phyloP scores from a whole-genome alignment of 37 sponge, comb jelly and placozoan species.

The Bolinopsis microptera region DNA sequence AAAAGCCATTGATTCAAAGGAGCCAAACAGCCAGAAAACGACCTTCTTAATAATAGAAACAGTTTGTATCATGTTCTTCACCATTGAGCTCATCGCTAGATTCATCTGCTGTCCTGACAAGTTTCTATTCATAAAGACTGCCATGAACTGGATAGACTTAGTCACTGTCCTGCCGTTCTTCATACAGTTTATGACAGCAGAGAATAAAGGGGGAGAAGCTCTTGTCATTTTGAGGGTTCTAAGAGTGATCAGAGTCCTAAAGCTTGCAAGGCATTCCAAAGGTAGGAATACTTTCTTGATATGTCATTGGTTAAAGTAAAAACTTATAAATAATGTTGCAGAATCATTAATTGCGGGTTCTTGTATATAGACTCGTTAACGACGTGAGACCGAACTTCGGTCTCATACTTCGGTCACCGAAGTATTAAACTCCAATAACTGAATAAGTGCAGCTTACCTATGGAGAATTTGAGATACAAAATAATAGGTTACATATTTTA shows the following conservation, averaged over 20 bases:
- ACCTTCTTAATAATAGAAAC: slow-evolving; percentile 45
- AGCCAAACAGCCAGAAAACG: not conserved
- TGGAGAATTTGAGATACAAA: too few relatives aligned
- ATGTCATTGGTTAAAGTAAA: too few relatives aligned
- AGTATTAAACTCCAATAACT: too few relatives aligned
- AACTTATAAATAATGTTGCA: too few relatives aligned
- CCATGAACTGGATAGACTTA: slow-evolving; percentile 62
- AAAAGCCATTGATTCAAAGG: slow-evolving; percentile 19
- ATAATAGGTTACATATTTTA: too few relatives aligned
- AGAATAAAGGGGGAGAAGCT: not conserved
- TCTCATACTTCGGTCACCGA: too few relatives aligned
- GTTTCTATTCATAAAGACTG: slow-evolving; percentile 12
- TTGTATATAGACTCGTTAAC: too few relatives aligned
- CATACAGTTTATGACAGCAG: slow-evolving; percentile 44
- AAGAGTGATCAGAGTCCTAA: slow-evolving; percentile 19
- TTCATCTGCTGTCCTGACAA: slow-evolving; percentile 30
- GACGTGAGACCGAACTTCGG: too few relatives aligned
- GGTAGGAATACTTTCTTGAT: not conserved
- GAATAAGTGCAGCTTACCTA: too few relatives aligned
- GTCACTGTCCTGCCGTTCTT: slow-evolving; percentile 46
- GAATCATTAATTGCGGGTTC: too few relatives aligned
- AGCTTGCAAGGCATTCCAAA: slow-evolving; percentile 32
- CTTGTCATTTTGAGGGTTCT: slow-evolving; percentile 32
- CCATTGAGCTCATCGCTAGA: slow-evolving; percentile 39
- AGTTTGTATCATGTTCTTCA: slow-evolving; percentile 44